Evolutionary conservation across 2,797 vertebrate genomes (phyloP).

Genomic region (Acrocephalus scirpaceus): DNA sequence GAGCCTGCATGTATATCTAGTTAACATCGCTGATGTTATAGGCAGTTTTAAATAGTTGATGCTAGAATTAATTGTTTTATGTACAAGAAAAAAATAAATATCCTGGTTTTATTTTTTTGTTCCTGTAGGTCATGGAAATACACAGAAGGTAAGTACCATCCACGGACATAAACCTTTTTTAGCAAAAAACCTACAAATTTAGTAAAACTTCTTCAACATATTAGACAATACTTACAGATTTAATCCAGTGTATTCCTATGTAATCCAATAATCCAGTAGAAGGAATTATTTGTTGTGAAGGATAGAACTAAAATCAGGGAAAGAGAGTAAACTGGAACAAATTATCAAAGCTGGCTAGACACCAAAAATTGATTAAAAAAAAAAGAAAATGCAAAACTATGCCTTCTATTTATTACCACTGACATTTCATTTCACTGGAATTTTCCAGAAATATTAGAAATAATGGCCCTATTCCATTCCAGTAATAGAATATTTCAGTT

Average conservation of each 20-base stretch:
- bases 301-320: background rate
- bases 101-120: background rate
- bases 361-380: background rate
- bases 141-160: slow-evolving; percentile 65
- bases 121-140: slow-evolving; percentile 60
- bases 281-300: background rate
- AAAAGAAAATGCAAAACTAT: background rate
- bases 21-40: background rate
- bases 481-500: background rate
- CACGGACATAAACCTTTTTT: background rate
- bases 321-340: background rate
- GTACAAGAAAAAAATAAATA: slow-evolving; percentile 22
- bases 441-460: background rate
- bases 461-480: background rate
- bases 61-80: background rate
- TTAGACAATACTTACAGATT: background rate
- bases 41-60: background rate
- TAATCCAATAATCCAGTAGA: background rate
- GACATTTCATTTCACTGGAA: background rate
- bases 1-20: background rate
- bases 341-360: background rate
- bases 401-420: background rate
- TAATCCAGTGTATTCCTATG: background rate
- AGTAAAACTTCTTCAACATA: background rate
- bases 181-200: background rate